Percentiles rank a stretch among this genome's conserved stretches.
phyloP scores from a whole-genome alignment of 2,888 invertebrate genomes.

The Alloscopus bannaensis region DNA sequence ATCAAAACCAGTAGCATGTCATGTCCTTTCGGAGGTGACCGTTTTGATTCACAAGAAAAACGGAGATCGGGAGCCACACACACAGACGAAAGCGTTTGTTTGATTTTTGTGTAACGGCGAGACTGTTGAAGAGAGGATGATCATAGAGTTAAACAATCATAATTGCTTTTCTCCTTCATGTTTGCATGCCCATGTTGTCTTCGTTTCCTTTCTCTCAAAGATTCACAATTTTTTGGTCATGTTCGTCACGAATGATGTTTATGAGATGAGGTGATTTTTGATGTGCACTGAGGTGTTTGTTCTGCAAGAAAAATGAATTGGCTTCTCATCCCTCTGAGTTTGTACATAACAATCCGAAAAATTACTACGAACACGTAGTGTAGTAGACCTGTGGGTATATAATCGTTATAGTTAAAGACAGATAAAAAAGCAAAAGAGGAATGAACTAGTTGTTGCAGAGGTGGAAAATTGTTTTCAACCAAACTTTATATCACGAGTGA shows the following conservation, averaged over 20 bases:
- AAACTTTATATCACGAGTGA: too few species aligned
- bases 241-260: constrained; percentile 47
- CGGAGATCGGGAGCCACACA: not conserved
- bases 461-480: constrained; percentile 23
- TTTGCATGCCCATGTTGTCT: not conserved
- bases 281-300: constrained; percentile 10
- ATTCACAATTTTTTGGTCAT: constrained; percentile 43
- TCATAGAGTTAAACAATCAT: constrained; percentile 30
- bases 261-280: constrained; percentile 19
- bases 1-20: not conserved
- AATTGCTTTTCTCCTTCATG: constrained; percentile 28
- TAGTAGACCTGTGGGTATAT: not conserved
- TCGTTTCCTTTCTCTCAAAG: constrained; percentile 3
- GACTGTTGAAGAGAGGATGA: not conserved
- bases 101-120: not conserved
- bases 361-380: too few species aligned
- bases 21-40: constrained; percentile 4
- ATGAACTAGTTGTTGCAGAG: constrained; percentile 24
- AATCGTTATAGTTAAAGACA: not conserved
- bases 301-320: constrained; percentile 23
- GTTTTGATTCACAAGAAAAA: not conserved
- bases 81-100: constrained; percentile 19
- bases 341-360: not conserved
- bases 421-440: not conserved
- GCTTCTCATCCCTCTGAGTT: too few species aligned